These are phyloP conservation scores for Lycocorax pyrrhopterus DNA, from an alignment of 2,113 vertebrate genomes.

Conservation along the genomic window DNA sequence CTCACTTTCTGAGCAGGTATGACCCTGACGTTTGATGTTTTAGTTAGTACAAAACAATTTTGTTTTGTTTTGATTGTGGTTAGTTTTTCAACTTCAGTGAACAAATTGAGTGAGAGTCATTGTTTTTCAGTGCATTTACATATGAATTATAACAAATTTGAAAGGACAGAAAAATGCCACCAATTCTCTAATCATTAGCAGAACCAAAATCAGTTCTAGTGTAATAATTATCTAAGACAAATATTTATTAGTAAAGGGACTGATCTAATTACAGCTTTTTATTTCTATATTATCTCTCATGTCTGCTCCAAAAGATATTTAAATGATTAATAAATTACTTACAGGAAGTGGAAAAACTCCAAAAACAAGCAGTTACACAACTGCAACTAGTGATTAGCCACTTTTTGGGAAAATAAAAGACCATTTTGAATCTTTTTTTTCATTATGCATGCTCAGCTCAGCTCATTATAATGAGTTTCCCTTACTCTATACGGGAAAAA, in stretches of 20 bases:
- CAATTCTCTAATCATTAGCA: neutral
- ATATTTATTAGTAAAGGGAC: neutral
- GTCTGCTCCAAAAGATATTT: neutral
- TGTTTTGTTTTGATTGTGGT: neutral
- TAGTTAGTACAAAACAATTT: neutral
- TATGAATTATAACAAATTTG: neutral
- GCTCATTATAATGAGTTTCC: neutral
- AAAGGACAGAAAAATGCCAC: neutral
- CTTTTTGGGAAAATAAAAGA: neutral
- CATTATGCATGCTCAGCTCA: neutral
- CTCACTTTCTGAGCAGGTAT: neutral
- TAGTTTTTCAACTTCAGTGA: neutral
- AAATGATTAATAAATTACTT: neutral
- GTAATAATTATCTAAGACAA: neutral
- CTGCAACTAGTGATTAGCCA: neutral
- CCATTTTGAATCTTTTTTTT: neutral
- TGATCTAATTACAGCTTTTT: neutral
- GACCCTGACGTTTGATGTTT: neutral
- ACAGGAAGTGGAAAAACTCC: neutral
- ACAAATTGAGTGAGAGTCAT: neutral
- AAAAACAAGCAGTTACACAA: neutral
- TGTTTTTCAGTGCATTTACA: neutral
- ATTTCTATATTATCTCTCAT: neutral
- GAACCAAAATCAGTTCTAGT: neutral
- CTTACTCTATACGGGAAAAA: neutral